Evolutionary conservation across 1,140 invertebrate genomes (phyloP).

Genomic region (Helicorthomorpha holstii): DNA sequence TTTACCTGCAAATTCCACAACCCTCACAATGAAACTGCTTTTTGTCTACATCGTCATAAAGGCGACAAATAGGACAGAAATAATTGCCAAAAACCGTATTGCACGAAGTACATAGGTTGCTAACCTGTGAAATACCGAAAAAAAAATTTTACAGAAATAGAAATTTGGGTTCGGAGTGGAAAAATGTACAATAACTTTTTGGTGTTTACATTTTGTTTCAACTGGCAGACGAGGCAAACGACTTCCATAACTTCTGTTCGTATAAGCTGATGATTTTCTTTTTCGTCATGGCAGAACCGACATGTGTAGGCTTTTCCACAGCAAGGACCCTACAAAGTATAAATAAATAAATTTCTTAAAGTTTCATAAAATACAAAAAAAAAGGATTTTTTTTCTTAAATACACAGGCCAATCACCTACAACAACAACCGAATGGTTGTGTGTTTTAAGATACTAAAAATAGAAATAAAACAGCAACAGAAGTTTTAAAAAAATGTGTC

Average conservation of each 20-base stretch:
- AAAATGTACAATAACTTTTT: conserved; percentile 1
- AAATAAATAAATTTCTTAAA: too few relatives aligned
- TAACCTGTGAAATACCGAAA: conserved; percentile 26
- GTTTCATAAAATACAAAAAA: too few relatives aligned
- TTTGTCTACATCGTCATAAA: conserved; percentile 78
- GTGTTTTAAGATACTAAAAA: too few relatives aligned
- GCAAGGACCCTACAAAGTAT: conserved; percentile 60
- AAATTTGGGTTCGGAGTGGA: not conserved
- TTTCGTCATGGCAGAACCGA: conserved; percentile 73
- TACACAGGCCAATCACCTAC: too few relatives aligned
- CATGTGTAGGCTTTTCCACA: conserved; percentile 74
- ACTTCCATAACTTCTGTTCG: conserved; percentile 61
- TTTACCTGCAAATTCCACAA: conserved; percentile 58
- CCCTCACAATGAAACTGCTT: conserved; percentile 74
- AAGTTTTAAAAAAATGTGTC: too few relatives aligned
- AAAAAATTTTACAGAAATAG: conserved; percentile 9
- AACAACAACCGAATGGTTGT: too few relatives aligned
- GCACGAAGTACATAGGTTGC: conserved; percentile 15
- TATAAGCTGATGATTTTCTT: conserved; percentile 61
- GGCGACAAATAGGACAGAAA: conserved; percentile 64
- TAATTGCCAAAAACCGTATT: conserved; percentile 32
- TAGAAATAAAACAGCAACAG: too few relatives aligned
- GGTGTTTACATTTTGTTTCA: conserved; percentile 46
- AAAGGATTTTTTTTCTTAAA: too few relatives aligned
- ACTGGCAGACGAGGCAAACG: conserved; percentile 60